Percentiles rank a stretch among this genome's conserved stretches.
Conservation (phyloP, 2,113 vertebrate species). For the Scolopax mira region DNA sequence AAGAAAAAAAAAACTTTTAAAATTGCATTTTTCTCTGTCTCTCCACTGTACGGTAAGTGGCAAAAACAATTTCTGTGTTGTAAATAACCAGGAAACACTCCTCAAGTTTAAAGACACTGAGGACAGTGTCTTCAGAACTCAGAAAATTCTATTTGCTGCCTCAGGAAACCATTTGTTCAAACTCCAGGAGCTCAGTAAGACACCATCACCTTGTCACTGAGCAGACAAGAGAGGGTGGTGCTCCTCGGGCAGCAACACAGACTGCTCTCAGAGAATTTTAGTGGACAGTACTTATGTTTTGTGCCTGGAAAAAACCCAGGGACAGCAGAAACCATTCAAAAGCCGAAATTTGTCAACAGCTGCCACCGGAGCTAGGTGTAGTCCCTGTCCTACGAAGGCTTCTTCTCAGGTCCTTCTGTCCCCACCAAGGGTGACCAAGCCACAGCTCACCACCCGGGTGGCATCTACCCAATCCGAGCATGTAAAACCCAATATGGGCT, state of each 20-base stretch:
- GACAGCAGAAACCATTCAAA: neutral
- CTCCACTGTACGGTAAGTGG: neutral
- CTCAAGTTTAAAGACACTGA: neutral
- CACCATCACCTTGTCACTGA: neutral
- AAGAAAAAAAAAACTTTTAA: neutral
- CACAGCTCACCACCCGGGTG: neutral
- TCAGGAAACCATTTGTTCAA: neutral
- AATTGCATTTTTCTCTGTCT: neutral
- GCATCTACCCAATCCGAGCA: neutral
- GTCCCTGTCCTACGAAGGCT: neutral
- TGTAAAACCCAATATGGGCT: rapidly evolving
- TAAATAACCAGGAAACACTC: neutral
- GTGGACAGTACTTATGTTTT: neutral
- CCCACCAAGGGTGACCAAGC: neutral
- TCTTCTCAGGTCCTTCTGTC: neutral
- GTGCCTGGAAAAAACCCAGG: rapidly evolving
- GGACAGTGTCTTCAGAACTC: neutral
- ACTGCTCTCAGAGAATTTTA: neutral
- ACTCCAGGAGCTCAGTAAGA: neutral
- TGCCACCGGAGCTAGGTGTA: neutral
- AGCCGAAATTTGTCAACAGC: neutral
- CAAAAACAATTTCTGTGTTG: neutral
- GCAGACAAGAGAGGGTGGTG: neutral
- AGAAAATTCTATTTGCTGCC: neutral
- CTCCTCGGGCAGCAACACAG: neutral